Evolutionary conservation across 2,888 invertebrate genomes (phyloP), one percentile per base, ranked within the genome.

Genomic region (Acleris sparsana): DNA sequence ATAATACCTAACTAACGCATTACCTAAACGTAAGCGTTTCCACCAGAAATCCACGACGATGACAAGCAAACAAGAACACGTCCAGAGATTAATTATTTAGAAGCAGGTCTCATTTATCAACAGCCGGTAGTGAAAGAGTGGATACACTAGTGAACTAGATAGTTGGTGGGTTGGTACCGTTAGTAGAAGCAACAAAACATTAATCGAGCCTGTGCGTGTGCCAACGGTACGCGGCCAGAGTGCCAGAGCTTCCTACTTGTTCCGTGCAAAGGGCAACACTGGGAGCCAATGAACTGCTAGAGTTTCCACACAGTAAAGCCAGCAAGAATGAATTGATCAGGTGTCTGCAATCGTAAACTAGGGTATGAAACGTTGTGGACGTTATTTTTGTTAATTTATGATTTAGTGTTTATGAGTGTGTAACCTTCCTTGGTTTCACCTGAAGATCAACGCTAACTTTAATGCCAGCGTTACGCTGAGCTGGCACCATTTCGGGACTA

Each of bases 151-250:
- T 22, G 44, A 43, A 44, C 22, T 44, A 46, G 22, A 57, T 57
- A 57, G 57, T 46, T 22, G 46, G 20, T 20, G 46, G 17, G 79
- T 75, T 76, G 77, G 82, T 79, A 83, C 80, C 82, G 79, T 77
- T 76, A 79, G 75, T 75, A 79, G 72, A 72, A 76, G 81, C 80
- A 85, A 86, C 85, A 86, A 79, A 85, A 86, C 85, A 86, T 84
- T 84, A 84, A 86, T 85, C 86, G 83, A 83, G 77, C 72, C 71
- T 74, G 78, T 74, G 78, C 75, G 79, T 78, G 83, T 75, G 80
- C 79, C 80, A 86, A 84, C 74, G 77, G 69, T 75, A 73, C 68
- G 69, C 73, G 74, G 65, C 86, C 80, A 82, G 71, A 66, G 67
- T 62, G 39, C 65, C 70, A 72, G 86, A 83, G 68, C 86, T 76